Conservation (phyloP, 92 coral and sea anemone genomes). For the Epizoanthus illoricatus region DNA sequence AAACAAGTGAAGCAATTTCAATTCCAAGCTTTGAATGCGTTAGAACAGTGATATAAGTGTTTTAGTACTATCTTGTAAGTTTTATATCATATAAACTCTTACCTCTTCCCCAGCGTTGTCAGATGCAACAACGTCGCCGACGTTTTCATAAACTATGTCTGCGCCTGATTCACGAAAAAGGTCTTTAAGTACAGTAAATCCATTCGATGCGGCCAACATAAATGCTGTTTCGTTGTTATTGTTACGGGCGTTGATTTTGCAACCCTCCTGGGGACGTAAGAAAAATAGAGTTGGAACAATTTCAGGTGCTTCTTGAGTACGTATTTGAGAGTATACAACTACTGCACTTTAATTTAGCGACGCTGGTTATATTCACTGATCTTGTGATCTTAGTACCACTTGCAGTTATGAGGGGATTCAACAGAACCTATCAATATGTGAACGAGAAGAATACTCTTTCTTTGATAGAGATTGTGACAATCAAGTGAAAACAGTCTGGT, state of each 20-base stretch:
- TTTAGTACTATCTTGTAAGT: no score
- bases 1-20: neutral
- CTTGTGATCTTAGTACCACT: no score
- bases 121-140: neutral
- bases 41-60: neutral
- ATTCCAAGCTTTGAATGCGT: neutral
- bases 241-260: slow-evolving; percentile 7
- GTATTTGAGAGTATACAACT: no score
- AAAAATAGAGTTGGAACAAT: neutral
- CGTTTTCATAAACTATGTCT: neutral
- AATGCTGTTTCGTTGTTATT: slow-evolving; percentile 17
- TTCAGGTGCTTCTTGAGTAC: no score
- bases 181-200: slow-evolving; percentile 10
- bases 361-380: no score
- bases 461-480: no score
- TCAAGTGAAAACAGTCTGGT: no score
- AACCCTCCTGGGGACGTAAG: slow-evolving; percentile 2
- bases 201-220: slow-evolving; percentile 10
- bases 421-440: no score
- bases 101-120: neutral
- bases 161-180: neutral
- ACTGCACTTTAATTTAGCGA: no score
- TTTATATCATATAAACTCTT: neutral
- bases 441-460: no score
- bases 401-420: no score